Conservation (phyloP, 92 coral and sea anemone genomes). For the Heliopora coerulea region DNA sequence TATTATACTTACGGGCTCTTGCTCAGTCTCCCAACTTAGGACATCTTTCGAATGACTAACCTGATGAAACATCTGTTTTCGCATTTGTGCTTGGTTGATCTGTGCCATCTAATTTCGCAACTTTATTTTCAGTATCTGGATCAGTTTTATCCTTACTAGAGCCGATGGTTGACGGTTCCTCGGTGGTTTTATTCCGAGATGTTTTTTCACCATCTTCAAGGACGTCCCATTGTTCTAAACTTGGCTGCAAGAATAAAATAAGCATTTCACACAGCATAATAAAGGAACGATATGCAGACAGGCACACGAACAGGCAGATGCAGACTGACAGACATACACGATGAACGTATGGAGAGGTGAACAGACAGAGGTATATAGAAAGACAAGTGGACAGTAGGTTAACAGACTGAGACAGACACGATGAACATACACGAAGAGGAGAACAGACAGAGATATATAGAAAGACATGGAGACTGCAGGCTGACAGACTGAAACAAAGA, state of each 20-base stretch:
- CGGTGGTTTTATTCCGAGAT: background rate
- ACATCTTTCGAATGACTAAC: background rate
- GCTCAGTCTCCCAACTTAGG: too few species aligned
- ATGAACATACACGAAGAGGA: too few species aligned
- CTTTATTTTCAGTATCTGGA: constrained; percentile 4
- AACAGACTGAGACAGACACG: too few species aligned
- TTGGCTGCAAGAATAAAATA: background rate
- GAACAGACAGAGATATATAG: too few species aligned
- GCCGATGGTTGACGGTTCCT: background rate
- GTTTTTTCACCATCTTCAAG: constrained; percentile 1
- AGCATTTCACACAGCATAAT: background rate
- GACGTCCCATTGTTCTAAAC: constrained; percentile 19
- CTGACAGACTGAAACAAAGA: too few species aligned
- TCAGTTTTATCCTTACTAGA: constrained; percentile 16
- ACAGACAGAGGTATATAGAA: too few species aligned
- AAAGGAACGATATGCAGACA: constrained; percentile 13
- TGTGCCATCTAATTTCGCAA: background rate
- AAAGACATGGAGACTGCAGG: too few species aligned
- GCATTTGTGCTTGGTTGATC: background rate
- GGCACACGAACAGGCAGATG: too few species aligned
- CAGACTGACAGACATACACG: too few species aligned
- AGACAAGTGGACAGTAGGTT: too few species aligned
- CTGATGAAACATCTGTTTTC: background rate
- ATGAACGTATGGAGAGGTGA: too few species aligned
- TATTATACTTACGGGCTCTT: too few species aligned